Evolutionary conservation across 1,140 invertebrate species (phyloP), one percentile per base, ranked within the genome.

Genomic region (Portunus trituberculatus): DNA sequence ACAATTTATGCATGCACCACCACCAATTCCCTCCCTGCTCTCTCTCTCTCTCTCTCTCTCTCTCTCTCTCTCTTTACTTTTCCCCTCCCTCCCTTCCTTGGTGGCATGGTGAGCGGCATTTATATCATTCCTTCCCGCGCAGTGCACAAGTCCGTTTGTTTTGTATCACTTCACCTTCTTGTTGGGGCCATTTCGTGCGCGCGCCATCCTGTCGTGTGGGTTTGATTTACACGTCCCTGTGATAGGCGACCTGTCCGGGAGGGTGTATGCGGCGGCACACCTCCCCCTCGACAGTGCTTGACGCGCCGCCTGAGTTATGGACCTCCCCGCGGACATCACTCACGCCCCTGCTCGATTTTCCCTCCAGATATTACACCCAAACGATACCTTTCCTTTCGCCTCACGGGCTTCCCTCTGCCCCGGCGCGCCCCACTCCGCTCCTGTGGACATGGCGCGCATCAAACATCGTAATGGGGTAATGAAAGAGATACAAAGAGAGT

Each of bases 251-350:
- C 67, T 76, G 67, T 76, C 67, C 25, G 20, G 67, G 20, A n/a
- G 20, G 20, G 20, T 76, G 67, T 76, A 76, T 76, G 67, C 67
- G 67, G 67, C 67, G 25, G 12, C 67, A 76, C 67, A 76, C n/a
- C 67, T 76, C 25, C 67, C 67, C 67, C 67, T 76, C 67, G 67
- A 76, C 67, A 76, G 67, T 76, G 67, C 67, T 76, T 76, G 67
- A 76, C 67, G 67, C 67, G 12, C 67, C 16, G 16, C 20, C 25
- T 76, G 67, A 76, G 67, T 76, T 76, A 76, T 76, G 67, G 67
- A 20, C 20, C 67, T 76, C 67, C 67, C 67, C 6, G 20, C 6
- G 67, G 67, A 76, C 67, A 76, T 76, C 67, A 76, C 12, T 76
- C 67, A 76, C 67, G 67, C 67, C 67, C 52, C 67, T 76, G 67